Evolutionary conservation across 1,140 invertebrate species (phyloP), one percentile per base, ranked within the genome.

Genomic region (Drosophila serrata): DNA sequence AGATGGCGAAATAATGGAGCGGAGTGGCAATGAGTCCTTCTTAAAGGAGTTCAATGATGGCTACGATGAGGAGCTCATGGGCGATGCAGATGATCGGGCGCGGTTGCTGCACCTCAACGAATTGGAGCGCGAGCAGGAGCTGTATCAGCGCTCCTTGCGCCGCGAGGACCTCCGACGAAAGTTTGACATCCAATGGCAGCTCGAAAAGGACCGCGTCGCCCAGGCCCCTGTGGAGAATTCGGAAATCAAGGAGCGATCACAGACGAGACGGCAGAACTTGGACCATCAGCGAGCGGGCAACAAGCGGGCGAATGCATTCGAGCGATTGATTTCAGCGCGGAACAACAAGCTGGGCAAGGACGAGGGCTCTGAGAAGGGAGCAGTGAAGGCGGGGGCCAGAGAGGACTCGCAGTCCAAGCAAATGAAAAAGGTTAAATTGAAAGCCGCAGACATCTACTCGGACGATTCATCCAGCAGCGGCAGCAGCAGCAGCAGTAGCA

Each of bases 11-110:
- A 8, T 72, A 1, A 12, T 11, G 12, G 48, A 74, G 1, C 3
- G 9, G 11, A n/a, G 19, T 60, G 42, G 15, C 12, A 24, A 19
- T 1, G 35, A 35, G n/a, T 15, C 11, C 29, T 3, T 9, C 0
- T 1, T 39, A 12, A n/a, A 15, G 3, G 8, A 37, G 6, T 94
- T 94, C 62, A 92, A 93, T 75, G 94, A 94, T 90, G 94, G 94
- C 79, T 99, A 97, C 86, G 98, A 99, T 94, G 98, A 99, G 76
- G 97, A 99, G 86, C 94, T 99, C 0, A 98, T 99, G 96, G 98
- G 98, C 2, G 98, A 99, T 93, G 98, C 97, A 57, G 98, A 98
- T 75, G 98, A 99, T 94, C 95, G 97, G 82, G 95, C 95, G 6
- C 93, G 97, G 2, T 93, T 99, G 11, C 96, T 96, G 7, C 95